These are phyloP conservation scores for Lasioglossum villosulum DNA, from an alignment of 2,888 invertebrate species.

Conservation along the genomic window DNA sequence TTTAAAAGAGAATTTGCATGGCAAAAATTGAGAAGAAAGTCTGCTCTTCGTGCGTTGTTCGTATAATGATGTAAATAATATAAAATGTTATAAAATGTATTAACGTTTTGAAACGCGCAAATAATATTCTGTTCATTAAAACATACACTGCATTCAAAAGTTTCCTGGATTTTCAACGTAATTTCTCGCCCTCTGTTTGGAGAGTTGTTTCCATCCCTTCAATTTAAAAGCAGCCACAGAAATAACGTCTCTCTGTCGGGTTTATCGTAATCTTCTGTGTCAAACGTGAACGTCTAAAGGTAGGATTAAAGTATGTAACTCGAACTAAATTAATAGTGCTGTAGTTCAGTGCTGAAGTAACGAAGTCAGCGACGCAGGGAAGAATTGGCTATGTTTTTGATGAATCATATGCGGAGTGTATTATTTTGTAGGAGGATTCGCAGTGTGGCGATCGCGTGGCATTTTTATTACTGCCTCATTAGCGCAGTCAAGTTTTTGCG, in stretches of 20 bases:
- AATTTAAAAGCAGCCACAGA: neutral
- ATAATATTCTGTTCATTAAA: neutral
- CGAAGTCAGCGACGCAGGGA: neutral
- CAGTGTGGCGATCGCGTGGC: neutral
- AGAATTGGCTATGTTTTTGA: neutral
- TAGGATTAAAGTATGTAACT: neutral
- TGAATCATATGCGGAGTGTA: neutral
- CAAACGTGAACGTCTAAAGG: neutral
- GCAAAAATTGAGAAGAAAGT: neutral
- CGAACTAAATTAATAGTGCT: neutral
- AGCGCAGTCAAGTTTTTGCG: conserved; percentile 23
- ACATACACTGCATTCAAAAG: neutral
- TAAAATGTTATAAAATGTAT: neutral
- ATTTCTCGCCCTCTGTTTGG: neutral
- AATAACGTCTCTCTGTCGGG: too few species aligned
- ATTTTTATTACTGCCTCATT: conserved; percentile 21
- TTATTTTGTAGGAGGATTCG: neutral
- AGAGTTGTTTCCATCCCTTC: neutral
- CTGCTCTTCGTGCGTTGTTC: neutral
- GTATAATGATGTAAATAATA: neutral
- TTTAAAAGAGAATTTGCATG: neutral
- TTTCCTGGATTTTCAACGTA: neutral
- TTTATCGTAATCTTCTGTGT: neutral
- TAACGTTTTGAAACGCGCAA: neutral
- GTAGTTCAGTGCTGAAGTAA: neutral